These are phyloP conservation scores for Stenodera caucasica DNA, from an alignment of 2,888 invertebrate species.

Conservation along the genomic window DNA sequence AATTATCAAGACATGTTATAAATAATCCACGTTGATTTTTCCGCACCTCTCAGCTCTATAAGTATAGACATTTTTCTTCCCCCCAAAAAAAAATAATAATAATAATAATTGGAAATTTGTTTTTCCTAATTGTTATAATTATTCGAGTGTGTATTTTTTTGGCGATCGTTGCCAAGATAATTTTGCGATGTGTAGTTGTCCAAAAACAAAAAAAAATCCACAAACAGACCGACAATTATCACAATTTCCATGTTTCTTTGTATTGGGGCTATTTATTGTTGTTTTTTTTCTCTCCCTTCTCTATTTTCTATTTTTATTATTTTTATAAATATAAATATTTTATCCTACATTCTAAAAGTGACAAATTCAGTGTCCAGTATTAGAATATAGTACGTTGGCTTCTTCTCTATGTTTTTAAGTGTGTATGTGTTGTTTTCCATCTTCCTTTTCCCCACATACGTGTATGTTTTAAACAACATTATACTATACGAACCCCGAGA, in stretches of 20 bases:
- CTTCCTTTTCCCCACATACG: constrained; percentile 19
- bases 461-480: constrained; percentile 17
- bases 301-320: constrained; percentile 4
- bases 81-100: too few relatives aligned
- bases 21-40: neutral
- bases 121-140: too few relatives aligned
- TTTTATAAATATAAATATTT: constrained; percentile 24
- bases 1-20: constrained; percentile 5
- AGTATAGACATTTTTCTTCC: too few relatives aligned
- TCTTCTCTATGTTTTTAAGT: constrained; percentile 7
- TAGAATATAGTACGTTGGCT: constrained; percentile 42
- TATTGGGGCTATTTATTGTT: too few relatives aligned
- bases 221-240: constrained; percentile 2
- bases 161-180: too few relatives aligned
- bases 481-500: constrained; percentile 37
- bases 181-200: too few relatives aligned
- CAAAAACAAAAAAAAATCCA: neutral
- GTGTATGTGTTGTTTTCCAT: constrained; percentile 25
- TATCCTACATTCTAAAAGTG: constrained; percentile 32
- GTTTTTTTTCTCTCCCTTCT: too few relatives aligned
- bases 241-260: too few relatives aligned
- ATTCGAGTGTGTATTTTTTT: too few relatives aligned
- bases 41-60: too few relatives aligned
- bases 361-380: constrained; percentile 31
- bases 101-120: too few relatives aligned